phyloP scores from a whole-genome alignment of 2,888 invertebrate genomes.

The Cheiracanthium punctorium region DNA sequence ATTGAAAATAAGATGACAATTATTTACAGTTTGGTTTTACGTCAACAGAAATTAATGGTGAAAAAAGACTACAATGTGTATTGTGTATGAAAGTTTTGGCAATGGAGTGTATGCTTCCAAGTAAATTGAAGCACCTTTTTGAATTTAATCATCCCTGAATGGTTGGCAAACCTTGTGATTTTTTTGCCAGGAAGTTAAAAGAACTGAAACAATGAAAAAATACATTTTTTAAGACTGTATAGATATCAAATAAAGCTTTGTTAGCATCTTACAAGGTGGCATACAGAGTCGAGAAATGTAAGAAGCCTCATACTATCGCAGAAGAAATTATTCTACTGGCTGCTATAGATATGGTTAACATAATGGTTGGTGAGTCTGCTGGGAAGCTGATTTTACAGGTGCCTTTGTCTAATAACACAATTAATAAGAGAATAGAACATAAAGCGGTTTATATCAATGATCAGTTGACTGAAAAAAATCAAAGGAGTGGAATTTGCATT shows the following conservation, averaged over 20 bases:
- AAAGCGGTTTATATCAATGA: not conserved
- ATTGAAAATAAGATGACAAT: not conserved
- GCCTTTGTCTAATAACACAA: not conserved
- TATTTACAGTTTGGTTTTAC: no score
- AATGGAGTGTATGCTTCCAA: constrained; percentile 4
- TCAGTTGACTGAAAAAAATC: not conserved
- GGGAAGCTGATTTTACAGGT: not conserved
- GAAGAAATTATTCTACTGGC: not conserved
- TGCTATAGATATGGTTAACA: not conserved
- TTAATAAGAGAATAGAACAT: not conserved
- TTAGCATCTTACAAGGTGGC: constrained; percentile 9
- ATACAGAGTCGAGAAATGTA: constrained; percentile 3
- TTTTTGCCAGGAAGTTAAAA: no score
- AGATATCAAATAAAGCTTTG: not conserved
- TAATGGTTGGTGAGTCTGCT: no score
- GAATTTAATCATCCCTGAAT: no score
- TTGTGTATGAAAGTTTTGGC: constrained; percentile 14
- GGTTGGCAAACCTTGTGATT: not conserved
- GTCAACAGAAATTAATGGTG: no score
- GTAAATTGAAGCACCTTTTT: not conserved
- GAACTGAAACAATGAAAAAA: not conserved
- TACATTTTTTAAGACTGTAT: not conserved
- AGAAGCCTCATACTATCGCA: constrained; percentile 11
- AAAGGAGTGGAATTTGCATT: not conserved
- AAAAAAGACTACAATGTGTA: no score